These are phyloP conservation scores for Lepeophtheirus salmonis DNA, from an alignment of 1,140 invertebrate genomes.

Conservation along the genomic window DNA sequence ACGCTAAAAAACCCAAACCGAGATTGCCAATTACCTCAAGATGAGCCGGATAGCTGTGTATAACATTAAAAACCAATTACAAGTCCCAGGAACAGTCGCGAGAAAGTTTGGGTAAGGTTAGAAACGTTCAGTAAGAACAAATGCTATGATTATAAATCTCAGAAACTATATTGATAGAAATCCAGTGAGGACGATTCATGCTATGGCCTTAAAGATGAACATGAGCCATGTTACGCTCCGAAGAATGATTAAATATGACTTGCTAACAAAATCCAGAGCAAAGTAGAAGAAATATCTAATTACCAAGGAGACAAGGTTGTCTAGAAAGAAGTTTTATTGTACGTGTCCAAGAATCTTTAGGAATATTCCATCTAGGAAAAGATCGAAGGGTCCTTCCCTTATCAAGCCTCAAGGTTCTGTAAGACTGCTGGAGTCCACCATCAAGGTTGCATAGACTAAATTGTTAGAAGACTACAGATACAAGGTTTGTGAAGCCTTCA, in stretches of 20 bases:
- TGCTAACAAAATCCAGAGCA: not conserved
- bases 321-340: too few relatives aligned
- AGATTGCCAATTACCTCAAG: too few relatives aligned
- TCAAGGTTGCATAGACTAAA: too few relatives aligned
- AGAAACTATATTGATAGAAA: not conserved
- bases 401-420: too few relatives aligned
- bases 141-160: not conserved
- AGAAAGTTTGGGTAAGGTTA: not conserved
- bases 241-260: not conserved
- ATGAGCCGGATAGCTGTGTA: not conserved
- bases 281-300: not conserved
- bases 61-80: not conserved
- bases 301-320: not conserved
- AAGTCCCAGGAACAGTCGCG: not conserved
- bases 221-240: not conserved
- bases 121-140: not conserved
- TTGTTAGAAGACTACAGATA: too few relatives aligned
- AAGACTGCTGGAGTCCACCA: too few relatives aligned
- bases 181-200: not conserved
- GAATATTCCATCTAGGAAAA: too few relatives aligned
- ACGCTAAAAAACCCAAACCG: too few relatives aligned
- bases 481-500: too few relatives aligned
- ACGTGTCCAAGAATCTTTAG: too few relatives aligned
- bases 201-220: not conserved
- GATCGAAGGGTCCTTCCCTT: too few relatives aligned